Evolutionary conservation across 2,797 vertebrate species (phyloP), one percentile per base, ranked within the genome.

Genomic region (Amniataba percoides): DNA sequence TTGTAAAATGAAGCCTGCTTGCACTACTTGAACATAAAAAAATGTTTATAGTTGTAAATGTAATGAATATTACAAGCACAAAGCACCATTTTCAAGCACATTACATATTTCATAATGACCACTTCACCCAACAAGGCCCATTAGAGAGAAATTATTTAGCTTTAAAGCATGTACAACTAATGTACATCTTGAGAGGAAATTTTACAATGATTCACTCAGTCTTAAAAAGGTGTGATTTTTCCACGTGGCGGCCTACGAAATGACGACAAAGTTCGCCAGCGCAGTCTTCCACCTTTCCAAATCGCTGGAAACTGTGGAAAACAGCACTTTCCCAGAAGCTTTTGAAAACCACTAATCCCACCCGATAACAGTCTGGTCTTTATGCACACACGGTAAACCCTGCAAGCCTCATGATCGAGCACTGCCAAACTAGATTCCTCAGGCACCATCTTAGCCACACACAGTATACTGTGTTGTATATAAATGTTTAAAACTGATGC

Each of bases 331-430:
- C 64, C 65, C 48, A 46, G 58, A 85, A 49, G 59, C 70, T 59
- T 84, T 84, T 46, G 61, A 81, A 85, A 85, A 59, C 49, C 65
- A 31, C 72, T 77, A 83, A 85, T 80, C 67, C 57, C 12, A 51
- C 65, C 56, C 51, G 12, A 45, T 62, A 77, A 80, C 51, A 78
- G 60, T 31, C 64, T 63, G 39, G n/a, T 51, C 68, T 82, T 80
- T 81, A 65, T 81, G 65, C 71, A 60, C 31, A 34, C 71, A 60
- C 23, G 25, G 58, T 80, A 23, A 81, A 80, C 31, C n/a, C 52
- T 18, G 51, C 61, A 71, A 59, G 74, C 73, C 48, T 57, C 55
- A 58, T 52, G 58, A 81, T 74, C 74, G 58, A 70, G 65, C 7
- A 12, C 67, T 51, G 57, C 63, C 58, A 83, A 42, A 59, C 34